These are phyloP conservation scores for Encarsia formosa DNA, from an alignment of 2,888 invertebrate genomes.

Conservation along the genomic window DNA sequence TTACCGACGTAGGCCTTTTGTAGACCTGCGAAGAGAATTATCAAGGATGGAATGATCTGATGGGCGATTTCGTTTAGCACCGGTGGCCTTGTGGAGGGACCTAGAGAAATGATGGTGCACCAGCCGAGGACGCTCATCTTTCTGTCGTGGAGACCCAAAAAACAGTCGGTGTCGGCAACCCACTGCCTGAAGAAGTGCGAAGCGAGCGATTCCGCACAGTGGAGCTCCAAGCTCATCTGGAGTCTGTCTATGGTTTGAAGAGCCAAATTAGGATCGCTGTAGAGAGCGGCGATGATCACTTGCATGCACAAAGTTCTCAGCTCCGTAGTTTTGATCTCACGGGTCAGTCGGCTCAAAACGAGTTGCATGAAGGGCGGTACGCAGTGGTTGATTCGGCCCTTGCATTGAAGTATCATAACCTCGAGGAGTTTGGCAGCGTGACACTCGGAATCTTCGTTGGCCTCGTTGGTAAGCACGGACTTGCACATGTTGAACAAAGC, in stretches of 20 bases:
- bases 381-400: constrained; percentile 83
- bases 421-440: constrained; percentile 96
- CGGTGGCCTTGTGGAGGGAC: too few species aligned
- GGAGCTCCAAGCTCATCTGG: constrained; percentile 67
- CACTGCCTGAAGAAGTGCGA: constrained; percentile 94
- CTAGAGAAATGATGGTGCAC: too few species aligned
- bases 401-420: constrained; percentile 91
- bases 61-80: too few species aligned
- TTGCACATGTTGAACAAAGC: constrained; percentile 95
- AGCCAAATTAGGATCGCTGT: constrained; percentile 81
- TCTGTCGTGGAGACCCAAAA: too few species aligned
- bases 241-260: constrained; percentile 78
- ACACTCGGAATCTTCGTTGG: constrained; percentile 89
- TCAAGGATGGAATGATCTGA: too few species aligned
- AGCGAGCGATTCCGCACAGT: constrained; percentile 69
- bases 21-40: too few species aligned
- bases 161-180: constrained; percentile 93
- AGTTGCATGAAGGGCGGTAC: constrained; percentile 87
- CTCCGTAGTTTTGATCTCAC: constrained; percentile 90
- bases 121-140: too few species aligned
- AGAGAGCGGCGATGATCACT: constrained; percentile 92
- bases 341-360: constrained; percentile 78
- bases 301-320: constrained; percentile 88
- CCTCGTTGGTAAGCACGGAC: constrained; percentile 68
- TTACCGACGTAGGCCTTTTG: too few species aligned